Evolutionary conservation across 2,888 invertebrate species (phyloP).

Genomic region (Nomada hirtipes): DNA sequence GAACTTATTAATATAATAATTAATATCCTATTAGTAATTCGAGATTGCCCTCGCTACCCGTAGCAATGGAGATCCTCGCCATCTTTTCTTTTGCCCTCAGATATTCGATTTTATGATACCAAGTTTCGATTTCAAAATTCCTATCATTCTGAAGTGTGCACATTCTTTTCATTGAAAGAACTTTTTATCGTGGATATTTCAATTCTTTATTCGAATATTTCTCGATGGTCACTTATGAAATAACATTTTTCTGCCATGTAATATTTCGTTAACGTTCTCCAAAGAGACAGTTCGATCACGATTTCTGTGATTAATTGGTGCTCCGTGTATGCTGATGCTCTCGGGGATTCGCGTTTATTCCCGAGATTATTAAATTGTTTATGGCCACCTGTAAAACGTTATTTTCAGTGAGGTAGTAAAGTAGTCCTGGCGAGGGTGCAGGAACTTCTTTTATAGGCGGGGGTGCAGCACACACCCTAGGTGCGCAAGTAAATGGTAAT

Average conservation of each 20-base stretch:
- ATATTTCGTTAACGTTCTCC: not conserved
- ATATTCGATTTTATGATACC: too few relatives aligned
- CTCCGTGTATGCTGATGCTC: not conserved
- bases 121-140: too few relatives aligned
- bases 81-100: too few relatives aligned
- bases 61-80: too few relatives aligned
- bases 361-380: conserved; percentile 33
- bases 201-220: too few relatives aligned
- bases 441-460: conserved; percentile 39
- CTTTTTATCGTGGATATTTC: too few relatives aligned
- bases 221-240: not conserved
- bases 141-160: too few relatives aligned
- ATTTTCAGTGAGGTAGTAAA: conserved; percentile 35
- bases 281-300: not conserved
- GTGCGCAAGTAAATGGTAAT: conserved; percentile 27
- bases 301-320: not conserved
- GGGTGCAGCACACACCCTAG: conserved; percentile 1
- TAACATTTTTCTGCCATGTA: not conserved
- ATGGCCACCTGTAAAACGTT: conserved; percentile 28
- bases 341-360: conserved; percentile 11
- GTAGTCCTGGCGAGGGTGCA: not conserved
- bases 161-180: too few relatives aligned
- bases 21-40: too few relatives aligned
- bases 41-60: too few relatives aligned
- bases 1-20: too few relatives aligned